These are phyloP conservation scores for Leptura quadrifasciata DNA, from an alignment of 2,888 invertebrate species.

Conservation along the genomic window DNA sequence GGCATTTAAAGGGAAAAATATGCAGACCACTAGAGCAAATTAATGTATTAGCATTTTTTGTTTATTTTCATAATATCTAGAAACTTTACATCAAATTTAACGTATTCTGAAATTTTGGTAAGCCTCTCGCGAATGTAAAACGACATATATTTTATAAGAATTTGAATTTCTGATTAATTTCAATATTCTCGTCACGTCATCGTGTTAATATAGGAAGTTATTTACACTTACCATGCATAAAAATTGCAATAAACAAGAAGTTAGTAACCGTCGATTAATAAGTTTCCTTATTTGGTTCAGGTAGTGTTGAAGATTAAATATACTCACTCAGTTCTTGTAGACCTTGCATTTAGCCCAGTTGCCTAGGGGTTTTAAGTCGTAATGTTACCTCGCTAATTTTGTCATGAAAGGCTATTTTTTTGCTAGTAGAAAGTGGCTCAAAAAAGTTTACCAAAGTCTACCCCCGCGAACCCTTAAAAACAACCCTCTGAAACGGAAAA, in stretches of 20 bases:
- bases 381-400: too few species aligned
- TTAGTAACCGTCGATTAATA: neutral
- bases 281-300: constrained; percentile 2
- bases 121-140: constrained; percentile 9
- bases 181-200: neutral
- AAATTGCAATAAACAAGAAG: constrained; percentile 13
- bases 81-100: too few species aligned
- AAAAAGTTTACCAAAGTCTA: too few species aligned
- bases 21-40: neutral
- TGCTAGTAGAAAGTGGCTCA: too few species aligned
- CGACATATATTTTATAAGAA: neutral
- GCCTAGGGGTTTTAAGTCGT: too few species aligned
- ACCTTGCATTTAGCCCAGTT: too few species aligned
- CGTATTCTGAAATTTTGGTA: constrained; percentile 14
- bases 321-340: neutral
- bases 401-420: too few species aligned
- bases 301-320: neutral
- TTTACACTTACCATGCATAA: constrained; percentile 18
- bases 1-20: too few species aligned
- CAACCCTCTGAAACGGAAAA: too few species aligned
- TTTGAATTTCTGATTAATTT: constrained; percentile 10
- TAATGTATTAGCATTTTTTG: neutral
- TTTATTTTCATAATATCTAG: neutral
- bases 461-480: too few species aligned
- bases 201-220: constrained; percentile 17